phyloP scores from a whole-genome alignment of 2,888 invertebrate species.

The Trachelus iudaicus region DNA sequence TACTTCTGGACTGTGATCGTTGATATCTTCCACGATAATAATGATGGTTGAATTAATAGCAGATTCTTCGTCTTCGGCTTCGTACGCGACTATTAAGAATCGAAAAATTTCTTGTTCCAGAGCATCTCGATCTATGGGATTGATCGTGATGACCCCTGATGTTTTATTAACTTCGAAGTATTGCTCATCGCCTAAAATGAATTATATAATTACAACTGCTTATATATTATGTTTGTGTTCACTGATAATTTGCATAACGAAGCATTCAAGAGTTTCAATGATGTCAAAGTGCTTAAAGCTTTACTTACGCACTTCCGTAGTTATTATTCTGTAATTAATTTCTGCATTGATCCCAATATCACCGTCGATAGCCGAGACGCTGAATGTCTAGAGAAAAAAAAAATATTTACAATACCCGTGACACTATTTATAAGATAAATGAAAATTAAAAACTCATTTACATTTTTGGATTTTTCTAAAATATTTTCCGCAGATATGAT shows the following conservation, averaged over 20 bases:
- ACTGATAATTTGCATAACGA: background rate
- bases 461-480: slow-evolving; percentile 67
- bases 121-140: slow-evolving; percentile 60
- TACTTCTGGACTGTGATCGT: slow-evolving; percentile 75
- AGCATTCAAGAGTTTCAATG: background rate
- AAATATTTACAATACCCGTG: background rate
- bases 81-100: slow-evolving; percentile 57
- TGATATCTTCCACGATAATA: slow-evolving; percentile 69
- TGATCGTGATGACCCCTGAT: slow-evolving; percentile 51
- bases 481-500: slow-evolving; percentile 71
- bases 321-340: slow-evolving; percentile 68
- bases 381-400: slow-evolving; percentile 54
- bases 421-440: background rate
- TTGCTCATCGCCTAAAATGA: slow-evolving; percentile 60
- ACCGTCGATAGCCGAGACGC: slow-evolving; percentile 71
- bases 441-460: slow-evolving; percentile 24
- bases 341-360: slow-evolving; percentile 71
- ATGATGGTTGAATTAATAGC: slow-evolving; percentile 41
- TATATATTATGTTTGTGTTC: background rate
- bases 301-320: slow-evolving; percentile 42
- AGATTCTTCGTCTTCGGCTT: slow-evolving; percentile 43
- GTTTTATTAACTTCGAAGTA: slow-evolving; percentile 40
- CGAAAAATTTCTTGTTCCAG: slow-evolving; percentile 41
- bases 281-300: background rate
- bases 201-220: background rate